A percentile compares a stretch with the other conserved stretches of the same genome.
Conservation (phyloP, 1,140 invertebrate genomes). For the Prorops nasuta region DNA sequence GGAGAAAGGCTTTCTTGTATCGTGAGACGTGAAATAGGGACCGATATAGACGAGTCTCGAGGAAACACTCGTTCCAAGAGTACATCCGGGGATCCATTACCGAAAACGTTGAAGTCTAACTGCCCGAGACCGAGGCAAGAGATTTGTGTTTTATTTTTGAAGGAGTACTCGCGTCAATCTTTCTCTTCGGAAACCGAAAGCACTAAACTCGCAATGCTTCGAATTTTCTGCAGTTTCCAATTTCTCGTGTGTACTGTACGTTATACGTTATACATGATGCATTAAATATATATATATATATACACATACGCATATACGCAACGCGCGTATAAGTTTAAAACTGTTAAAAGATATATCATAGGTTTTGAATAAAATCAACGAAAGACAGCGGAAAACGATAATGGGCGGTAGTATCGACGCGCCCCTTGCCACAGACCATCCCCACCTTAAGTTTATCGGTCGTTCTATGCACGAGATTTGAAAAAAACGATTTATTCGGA, state of each 20-base stretch:
- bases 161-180: not conserved
- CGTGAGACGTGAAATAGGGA: constrained; percentile 44
- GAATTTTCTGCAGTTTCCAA: too few relatives aligned
- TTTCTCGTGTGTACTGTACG: too few relatives aligned
- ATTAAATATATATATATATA: not conserved
- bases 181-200: too few relatives aligned
- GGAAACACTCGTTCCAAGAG: constrained; percentile 45
- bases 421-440: constrained; percentile 1
- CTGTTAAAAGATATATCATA: too few relatives aligned
- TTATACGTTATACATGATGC: too few relatives aligned
- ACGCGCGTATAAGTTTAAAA: too few relatives aligned
- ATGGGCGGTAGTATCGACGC: constrained; percentile 1
- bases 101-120: constrained; percentile 44
- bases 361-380: constrained; percentile 10
- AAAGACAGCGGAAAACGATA: constrained; percentile 10
- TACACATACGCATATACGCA: not conserved
- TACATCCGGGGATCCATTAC: constrained; percentile 56
- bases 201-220: too few relatives aligned
- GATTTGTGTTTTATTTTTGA: constrained; percentile 44
- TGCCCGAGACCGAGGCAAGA: constrained; percentile 43
- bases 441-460: constrained; percentile 27
- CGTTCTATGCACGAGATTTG: constrained; percentile 29
- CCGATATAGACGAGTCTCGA: constrained; percentile 33
- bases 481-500: constrained; percentile 37
- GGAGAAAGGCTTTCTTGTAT: constrained; percentile 45